A percentile compares a stretch with the other conserved stretches of the same genome.
Conservation (phyloP, 2,888 invertebrate species). For the Drosophila anomalata region DNA sequence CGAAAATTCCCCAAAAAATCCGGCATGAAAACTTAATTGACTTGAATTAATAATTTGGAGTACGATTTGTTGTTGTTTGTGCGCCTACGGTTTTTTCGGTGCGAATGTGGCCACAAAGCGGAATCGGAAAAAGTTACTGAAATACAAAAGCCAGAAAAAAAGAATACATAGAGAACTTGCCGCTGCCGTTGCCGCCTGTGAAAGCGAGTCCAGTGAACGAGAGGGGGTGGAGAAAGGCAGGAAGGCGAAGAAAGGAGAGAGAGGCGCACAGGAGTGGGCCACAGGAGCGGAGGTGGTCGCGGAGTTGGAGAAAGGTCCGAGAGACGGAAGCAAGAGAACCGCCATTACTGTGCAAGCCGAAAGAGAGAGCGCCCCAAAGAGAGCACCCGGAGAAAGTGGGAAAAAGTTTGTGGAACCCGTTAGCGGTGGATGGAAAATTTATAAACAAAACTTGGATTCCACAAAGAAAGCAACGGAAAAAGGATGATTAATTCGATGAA, state of each 20-base stretch:
- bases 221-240: conserved; percentile 19
- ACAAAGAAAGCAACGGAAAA: conserved; percentile 1
- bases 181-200: conserved; percentile 72
- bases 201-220: conserved; percentile 5
- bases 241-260: conserved; percentile 13
- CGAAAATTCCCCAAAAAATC: conserved; percentile 11
- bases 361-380: conserved; percentile 43
- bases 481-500: conserved; percentile 1
- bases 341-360: conserved; percentile 10
- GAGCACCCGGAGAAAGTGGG: neutral
- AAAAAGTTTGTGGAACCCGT: conserved; percentile 51
- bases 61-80: conserved; percentile 40
- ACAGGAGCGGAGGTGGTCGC: conserved; percentile 28
- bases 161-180: conserved; percentile 53
- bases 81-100: conserved; percentile 50
- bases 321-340: conserved; percentile 22
- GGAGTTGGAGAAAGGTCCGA: conserved; percentile 37
- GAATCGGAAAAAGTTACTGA: conserved; percentile 56
- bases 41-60: conserved; percentile 36
- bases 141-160: conserved; percentile 35
- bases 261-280: conserved; percentile 6
- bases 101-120: conserved; percentile 64
- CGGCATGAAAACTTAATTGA: conserved; percentile 21
- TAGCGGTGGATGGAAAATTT: conserved; percentile 44
- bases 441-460: conserved; percentile 62